Base-by-base conservation (phyloP, 2,797 vertebrate genomes). In the Myotis planiceps region DNA sequence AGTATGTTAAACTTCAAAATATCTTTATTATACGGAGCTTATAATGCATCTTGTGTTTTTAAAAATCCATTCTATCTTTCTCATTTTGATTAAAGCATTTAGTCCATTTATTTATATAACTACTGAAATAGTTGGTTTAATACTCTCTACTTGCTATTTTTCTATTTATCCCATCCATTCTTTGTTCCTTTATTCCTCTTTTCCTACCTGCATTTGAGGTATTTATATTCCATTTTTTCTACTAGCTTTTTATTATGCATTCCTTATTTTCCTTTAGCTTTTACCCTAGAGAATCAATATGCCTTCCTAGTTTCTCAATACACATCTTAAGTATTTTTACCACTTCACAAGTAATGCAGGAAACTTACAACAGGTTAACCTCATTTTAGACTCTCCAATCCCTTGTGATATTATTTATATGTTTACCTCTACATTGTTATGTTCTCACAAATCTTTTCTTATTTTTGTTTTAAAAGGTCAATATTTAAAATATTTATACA, bases 1-100 rank as follows among this genome's bases (percentile, higher is more conserved):
- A 89, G 19, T 47, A 84, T 69, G 23, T 32, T 42, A 79, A 91
- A 72, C 63, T 86, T 90, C 42, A 74, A 97, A 91, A 81, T 81
- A 23, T 32, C 4, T 85, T 94, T 78, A 60, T 86, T 47, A 58
- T 58, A 79, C 81, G 63, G n/a, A 82, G 60, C 14, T 19, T 37
- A 27, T n/a, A 89, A 90, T 37, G 58, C 34, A 94, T 60, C 39
- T 14, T 34, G 1, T 71, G 34, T 60, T 42, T 80, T 27, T 6
- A 19, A 1, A 74, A 80, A 82, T 39, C 5, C 13, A 34, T 81
- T 74, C 3, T 71, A 14, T 65, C 19, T 68, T 88, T 87, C 51
- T 45, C n/a, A 15, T 49, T 85, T 74, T 90, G 78, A 49, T 39
- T 71, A 1, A 21, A 37, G 13, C 23, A 6, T 75, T 92, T 66